phyloP scores from a whole-genome alignment of 2,888 invertebrate species.

The Drosophila planitibia region DNA sequence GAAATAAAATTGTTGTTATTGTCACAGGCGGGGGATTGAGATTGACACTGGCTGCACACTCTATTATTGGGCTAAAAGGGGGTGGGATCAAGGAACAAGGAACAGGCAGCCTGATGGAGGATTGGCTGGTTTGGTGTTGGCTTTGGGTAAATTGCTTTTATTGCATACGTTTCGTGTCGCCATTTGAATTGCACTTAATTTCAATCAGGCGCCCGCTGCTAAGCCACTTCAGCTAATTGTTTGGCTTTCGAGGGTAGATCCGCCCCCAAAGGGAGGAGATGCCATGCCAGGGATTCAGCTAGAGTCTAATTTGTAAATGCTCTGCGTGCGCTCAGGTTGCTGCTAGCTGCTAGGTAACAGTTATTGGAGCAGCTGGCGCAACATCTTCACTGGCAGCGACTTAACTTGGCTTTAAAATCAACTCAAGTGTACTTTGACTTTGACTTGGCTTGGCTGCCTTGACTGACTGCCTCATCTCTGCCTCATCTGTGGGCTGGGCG shows the following conservation, averaged over 20 bases:
- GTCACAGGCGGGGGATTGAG: constrained; percentile 25
- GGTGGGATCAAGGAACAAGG: neutral
- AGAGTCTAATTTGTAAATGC: constrained; percentile 69
- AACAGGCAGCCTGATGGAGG: neutral
- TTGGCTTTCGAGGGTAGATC: constrained; percentile 56
- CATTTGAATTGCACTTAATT: constrained; percentile 79
- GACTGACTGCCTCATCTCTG: neutral
- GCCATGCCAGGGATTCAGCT: neutral
- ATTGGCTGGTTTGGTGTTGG: constrained; percentile 19
- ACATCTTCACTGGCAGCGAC: constrained; percentile 52
- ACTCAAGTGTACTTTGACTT: constrained; percentile 48
- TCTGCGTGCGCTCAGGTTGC: constrained; percentile 36
- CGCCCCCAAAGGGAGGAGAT: constrained; percentile 11
- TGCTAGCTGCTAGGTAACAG: constrained; percentile 70
- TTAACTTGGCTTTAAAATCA: constrained; percentile 75
- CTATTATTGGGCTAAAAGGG: constrained; percentile 30
- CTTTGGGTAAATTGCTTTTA: constrained; percentile 78
- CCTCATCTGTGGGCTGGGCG: neutral
- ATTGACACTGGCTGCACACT: constrained; percentile 38
- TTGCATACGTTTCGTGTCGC: constrained; percentile 76
- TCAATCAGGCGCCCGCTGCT: constrained; percentile 78
- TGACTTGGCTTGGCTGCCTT: neutral
- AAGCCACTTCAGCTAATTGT: constrained; percentile 78
- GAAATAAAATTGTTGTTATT: constrained; percentile 13
- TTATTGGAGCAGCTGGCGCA: constrained; percentile 25